Conservation (phyloP, 1,140 invertebrate species). For the Drosophila aff. region DNA sequence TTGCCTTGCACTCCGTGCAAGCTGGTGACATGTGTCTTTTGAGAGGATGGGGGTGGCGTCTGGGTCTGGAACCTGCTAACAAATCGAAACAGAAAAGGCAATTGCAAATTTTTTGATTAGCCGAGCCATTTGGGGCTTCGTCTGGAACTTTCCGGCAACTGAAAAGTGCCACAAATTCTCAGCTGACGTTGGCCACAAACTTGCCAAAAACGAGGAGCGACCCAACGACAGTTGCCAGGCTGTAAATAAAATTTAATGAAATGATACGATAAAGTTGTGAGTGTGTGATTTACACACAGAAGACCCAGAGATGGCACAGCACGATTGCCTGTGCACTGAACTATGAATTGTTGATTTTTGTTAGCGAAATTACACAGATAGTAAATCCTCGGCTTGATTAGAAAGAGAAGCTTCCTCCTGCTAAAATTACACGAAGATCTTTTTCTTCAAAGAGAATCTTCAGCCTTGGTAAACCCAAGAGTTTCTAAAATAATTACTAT, state of each 20-base stretch:
- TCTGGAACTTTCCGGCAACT: conserved; percentile 38
- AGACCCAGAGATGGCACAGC: conserved; percentile 45
- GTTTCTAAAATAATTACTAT: too few species aligned
- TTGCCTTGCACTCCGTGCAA: conserved; percentile 15
- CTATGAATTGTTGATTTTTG: too few species aligned
- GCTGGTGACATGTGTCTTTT: conserved; percentile 1
- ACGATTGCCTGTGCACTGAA: conserved; percentile 32
- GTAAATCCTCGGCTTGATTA: background rate
- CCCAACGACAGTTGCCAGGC: conserved; percentile 54
- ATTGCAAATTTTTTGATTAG: conserved; percentile 68
- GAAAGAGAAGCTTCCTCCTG: background rate
- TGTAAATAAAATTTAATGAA: conserved; percentile 83
- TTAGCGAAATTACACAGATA: background rate
- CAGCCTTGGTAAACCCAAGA: background rate
- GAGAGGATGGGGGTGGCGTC: too few species aligned
- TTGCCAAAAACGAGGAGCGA: conserved; percentile 23
- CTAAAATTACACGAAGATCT: background rate
- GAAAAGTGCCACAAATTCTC: conserved; percentile 50
- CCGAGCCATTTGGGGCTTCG: conserved; percentile 49
- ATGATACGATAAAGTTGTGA: conserved; percentile 77
- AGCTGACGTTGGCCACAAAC: conserved; percentile 49
- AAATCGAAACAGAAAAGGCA: conserved; percentile 50
- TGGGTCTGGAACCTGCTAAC: conserved; percentile 25
- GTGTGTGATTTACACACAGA: conserved; percentile 74
- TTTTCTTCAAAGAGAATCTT: background rate